Base-by-base conservation (phyloP, 2,113 vertebrate genomes). In the Crotalus viridis region DNA sequence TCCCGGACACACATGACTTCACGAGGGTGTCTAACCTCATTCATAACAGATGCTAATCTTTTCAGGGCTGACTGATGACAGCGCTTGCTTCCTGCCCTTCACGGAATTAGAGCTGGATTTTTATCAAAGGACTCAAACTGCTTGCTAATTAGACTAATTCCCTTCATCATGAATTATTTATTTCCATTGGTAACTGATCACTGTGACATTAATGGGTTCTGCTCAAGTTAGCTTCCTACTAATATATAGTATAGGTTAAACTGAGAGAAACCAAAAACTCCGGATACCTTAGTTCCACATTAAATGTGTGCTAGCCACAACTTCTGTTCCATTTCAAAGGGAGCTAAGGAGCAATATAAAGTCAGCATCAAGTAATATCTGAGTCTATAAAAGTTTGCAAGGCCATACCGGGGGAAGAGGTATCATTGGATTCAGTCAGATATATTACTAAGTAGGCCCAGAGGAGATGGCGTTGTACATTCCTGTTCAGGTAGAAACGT, bases 141-240 rank as follows among this genome's bases (percentile, higher is more conserved):
- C 98, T 98, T 99, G 98, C 99, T 99, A 99, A 99, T 99, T 99
- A 99, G 98, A 99, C 98, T 98, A 98, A 98, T 99, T 99, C 98
- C 97, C 98, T 98, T 97, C 97, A 97, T 98, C 98, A 99, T 99
- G 98, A 99, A 99, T 99, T 99, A 99, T 99, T 99, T 99, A 99
- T 99, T 98, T 98, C 98, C 98, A 98, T 98, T 99, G 99, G 98
- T 98, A 99, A 99, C 98, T 97, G 98, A 99, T 99, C 98, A 98
- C 98, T 98, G 98, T 98, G 98, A 99, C 98, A 98, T 98, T 98
- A 98, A 98, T 98, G 98, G 98, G 98, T 98, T 98, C 97, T 97
- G 98, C 98, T 98, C 98, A 98, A 98, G 97, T 98, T 98, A 97
- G 98, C 98, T 98, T 98, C 98, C 98, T 97, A 98, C 98, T 98